Evolutionary conservation across 1,140 invertebrate species (phyloP), one percentile per base, ranked within the genome.

Genomic region (Glossosoma conforme): DNA sequence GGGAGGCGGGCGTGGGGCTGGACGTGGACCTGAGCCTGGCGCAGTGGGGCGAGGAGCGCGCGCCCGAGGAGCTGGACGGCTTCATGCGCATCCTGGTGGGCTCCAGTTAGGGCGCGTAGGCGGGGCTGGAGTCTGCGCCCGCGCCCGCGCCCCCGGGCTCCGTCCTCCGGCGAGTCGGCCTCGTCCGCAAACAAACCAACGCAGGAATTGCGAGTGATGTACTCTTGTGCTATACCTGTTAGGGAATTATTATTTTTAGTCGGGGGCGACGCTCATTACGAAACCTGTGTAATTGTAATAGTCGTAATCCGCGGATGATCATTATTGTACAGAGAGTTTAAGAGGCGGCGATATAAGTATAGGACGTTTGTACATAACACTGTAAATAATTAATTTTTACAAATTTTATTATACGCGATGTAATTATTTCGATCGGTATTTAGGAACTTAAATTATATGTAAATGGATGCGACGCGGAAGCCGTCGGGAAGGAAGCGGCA

Each of bases 81-180:
- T 70, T 73, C 64, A 66, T 74, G 64, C 72, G 69, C 61, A 65
- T 72, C 58, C 66, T 74, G 56, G 72, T 74, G 63, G 70, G 70
- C 49, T 71, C 69, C 62, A 74, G 72, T 70, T 73, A 74, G 70
- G 53, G 56, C 51, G 56, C 33, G 33, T 51, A 58, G 51, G 37
- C 51, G 45, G 56, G 46, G 28, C 43, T 40, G 42, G n/a, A n/a
- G n/a, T n/a, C n/a, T n/a, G n/a, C n/a, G n/a, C 49, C 9, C 25
- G 18, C 33, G 10, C 10, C 52, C 32, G 19, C 45, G 38, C 25
- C 52, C 32, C 51, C 22, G 42, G 10, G 44, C 13, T 24, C 44
- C 37, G 44, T 22, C 28, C 37, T 47, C 30, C 15, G 48, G 43
- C 52, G 54, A 56, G 43, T 28, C 45, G 43, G 43, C 28, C 35